Percentiles rank a stretch among this genome's conserved stretches.
phyloP scores from a whole-genome alignment of 2,888 invertebrate species.

The Diabrotica balteata region DNA sequence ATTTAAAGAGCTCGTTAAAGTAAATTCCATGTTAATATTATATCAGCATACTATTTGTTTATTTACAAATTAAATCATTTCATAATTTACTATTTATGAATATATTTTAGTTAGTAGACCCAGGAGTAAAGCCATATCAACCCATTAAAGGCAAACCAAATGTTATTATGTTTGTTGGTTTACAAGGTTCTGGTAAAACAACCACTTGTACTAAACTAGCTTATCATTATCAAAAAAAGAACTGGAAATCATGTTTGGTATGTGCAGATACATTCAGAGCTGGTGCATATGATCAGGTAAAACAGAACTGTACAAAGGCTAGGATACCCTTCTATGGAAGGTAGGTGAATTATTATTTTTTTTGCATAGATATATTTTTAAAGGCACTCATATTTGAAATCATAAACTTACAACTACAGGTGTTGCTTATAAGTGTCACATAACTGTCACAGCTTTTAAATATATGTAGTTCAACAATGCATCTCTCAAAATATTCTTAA shows the following conservation, averaged over 20 bases:
- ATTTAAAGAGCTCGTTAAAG: constrained; percentile 97
- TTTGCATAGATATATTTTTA: background rate
- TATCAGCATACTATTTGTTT: too few relatives aligned
- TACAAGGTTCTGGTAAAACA: constrained; percentile 99
- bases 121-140: constrained; percentile 95
- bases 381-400: too few relatives aligned
- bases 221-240: constrained; percentile 97
- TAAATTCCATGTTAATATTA: constrained; percentile 54
- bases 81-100: too few relatives aligned
- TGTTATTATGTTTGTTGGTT: constrained; percentile 98
- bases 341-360: constrained; percentile 59
- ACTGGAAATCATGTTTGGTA: constrained; percentile 98
- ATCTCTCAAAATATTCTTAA: too few relatives aligned
- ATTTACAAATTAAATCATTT: too few relatives aligned
- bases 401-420: too few relatives aligned
- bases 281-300: constrained; percentile 99
- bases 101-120: constrained; percentile 83
- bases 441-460: too few relatives aligned
- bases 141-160: constrained; percentile 95
- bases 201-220: constrained; percentile 99
- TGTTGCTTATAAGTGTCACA: too few relatives aligned
- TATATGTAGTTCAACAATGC: too few relatives aligned
- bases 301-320: constrained; percentile 98
- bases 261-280: constrained; percentile 99
- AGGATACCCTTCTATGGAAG: constrained; percentile 99